Evolutionary conservation across 1,140 invertebrate species (phyloP), one percentile per base, ranked within the genome.

Genomic region (Mesaphorura yosii): DNA sequence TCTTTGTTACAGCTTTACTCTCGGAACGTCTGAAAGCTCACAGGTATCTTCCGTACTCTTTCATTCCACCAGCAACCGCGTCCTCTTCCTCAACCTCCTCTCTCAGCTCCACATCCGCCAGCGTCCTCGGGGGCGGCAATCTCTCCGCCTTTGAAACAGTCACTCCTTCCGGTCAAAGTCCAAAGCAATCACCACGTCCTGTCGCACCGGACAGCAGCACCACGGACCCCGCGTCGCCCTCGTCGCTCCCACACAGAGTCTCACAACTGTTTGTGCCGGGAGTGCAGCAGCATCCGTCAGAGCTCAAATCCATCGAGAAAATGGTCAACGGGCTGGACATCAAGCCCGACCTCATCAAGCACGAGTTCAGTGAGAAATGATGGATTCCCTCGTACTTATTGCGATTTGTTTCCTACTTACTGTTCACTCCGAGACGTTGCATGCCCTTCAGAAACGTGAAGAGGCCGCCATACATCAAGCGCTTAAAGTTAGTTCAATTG

Each of bases 261-360:
- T 63, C 60, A 48, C 56, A 53, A 28, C 54, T 52, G n/a, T 63
- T 28, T 42, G 53, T 57, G 27, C 45, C 54, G 39, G 51, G 38
- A 38, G 55, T 28, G 40, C 53, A 27, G 31, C 60, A 49, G 48
- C 64, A 57, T 49, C 63, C 69, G 15, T 70, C 69, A 60, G 88
- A 93, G 70, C 76, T 95, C 51, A 92, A 92, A 71, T 91, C 82
- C 69, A 95, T 95, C 70, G 89, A 95, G 70, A 90, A 91, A 67
- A 94, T 93, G 89, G 87, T 94, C 55, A 93, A 93, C 70, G 89
- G 88, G 1, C 72, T 94, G 25, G 88, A 93, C 41, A 63, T 63
- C 38, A 63, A 63, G 27, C 61, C 61, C 40, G 61, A 59, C 22
- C 39, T 55, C 26, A 46, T 57, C 22, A 55, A 55, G 27, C 53